These are phyloP conservation scores for Alloscopus bannaensis DNA, from an alignment of 2,888 invertebrate genomes.

Conservation along the genomic window DNA sequence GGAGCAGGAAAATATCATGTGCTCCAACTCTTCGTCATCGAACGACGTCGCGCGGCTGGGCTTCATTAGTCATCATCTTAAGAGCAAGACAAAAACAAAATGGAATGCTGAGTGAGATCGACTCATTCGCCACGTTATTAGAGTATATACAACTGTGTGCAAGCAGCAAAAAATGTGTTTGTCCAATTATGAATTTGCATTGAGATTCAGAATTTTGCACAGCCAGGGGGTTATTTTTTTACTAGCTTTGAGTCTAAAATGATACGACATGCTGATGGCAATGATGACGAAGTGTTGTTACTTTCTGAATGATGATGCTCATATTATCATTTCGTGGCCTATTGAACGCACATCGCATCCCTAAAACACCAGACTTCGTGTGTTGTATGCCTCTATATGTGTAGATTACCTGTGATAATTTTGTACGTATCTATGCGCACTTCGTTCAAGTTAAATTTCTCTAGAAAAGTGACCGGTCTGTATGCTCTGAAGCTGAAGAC, in stretches of 20 bases:
- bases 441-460: constrained; percentile 17
- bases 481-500: background rate
- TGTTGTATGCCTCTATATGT: background rate
- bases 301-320: constrained; percentile 45
- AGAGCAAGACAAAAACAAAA: constrained; percentile 20
- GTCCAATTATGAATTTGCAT: constrained; percentile 55
- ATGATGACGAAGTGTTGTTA: constrained; percentile 30
- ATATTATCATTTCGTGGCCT: constrained; percentile 39
- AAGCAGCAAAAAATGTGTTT: constrained; percentile 39
- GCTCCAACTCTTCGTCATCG: constrained; percentile 21
- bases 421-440: constrained; percentile 3
- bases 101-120: constrained; percentile 23
- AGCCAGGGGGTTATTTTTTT: constrained; percentile 39
- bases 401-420: constrained; percentile 31
- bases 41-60: constrained; percentile 5
- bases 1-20: constrained; percentile 14
- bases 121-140: background rate
- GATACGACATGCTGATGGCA: constrained; percentile 9
- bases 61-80: constrained; percentile 55
- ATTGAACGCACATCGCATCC: constrained; percentile 32
- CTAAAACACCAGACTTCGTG: constrained; percentile 4
- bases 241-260: constrained; percentile 19
- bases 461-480: constrained; percentile 8
- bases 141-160: background rate
- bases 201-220: constrained; percentile 33